Percentiles rank a stretch among this genome's conserved stretches.
Evolutionary conservation across 2,113 vertebrate genomes (phyloP).

Genomic region (Lampris incognitus): DNA sequence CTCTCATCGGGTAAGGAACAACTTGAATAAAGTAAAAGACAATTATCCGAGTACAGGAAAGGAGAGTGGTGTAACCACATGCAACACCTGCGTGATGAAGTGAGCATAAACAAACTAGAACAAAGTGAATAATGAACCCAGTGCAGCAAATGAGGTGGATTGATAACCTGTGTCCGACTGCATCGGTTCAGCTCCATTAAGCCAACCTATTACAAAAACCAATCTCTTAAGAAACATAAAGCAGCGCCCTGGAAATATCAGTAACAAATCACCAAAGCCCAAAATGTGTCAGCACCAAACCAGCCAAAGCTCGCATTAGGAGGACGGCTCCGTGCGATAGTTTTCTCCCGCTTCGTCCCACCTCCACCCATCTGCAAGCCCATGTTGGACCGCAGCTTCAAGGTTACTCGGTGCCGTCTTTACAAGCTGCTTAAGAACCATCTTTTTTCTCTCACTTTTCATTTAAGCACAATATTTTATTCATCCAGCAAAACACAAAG

Average conservation of each 20-base stretch:
- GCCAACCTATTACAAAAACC: constrained; percentile 24
- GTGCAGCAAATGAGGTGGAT: too few species aligned
- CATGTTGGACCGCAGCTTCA: neutral
- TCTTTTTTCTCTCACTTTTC: too few species aligned
- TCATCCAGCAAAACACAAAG: too few species aligned
- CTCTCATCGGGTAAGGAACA: too few species aligned
- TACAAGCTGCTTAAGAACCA: too few species aligned
- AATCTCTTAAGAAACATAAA: constrained; percentile 61
- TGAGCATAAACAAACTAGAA: too few species aligned
- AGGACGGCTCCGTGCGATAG: constrained; percentile 33
- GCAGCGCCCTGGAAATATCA: constrained; percentile 62
- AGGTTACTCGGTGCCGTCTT: neutral
- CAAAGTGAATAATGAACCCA: too few species aligned
- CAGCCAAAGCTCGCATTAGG: constrained; percentile 17
- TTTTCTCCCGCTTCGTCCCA: constrained; percentile 39
- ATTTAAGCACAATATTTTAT: too few species aligned
- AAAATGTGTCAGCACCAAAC: constrained; percentile 29
- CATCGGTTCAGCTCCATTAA: constrained; percentile 67
- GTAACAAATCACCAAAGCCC: constrained; percentile 64
- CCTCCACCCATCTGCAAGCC: constrained; percentile 27
- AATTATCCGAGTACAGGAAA: too few species aligned
- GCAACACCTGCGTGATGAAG: too few species aligned
- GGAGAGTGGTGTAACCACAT: too few species aligned
- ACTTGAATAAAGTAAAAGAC: too few species aligned
- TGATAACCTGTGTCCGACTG: neutral